A percentile compares a stretch with the other conserved stretches of the same genome.
Evolutionary conservation across 2,797 vertebrate genomes (phyloP).

Genomic region (Sebastes minor): DNA sequence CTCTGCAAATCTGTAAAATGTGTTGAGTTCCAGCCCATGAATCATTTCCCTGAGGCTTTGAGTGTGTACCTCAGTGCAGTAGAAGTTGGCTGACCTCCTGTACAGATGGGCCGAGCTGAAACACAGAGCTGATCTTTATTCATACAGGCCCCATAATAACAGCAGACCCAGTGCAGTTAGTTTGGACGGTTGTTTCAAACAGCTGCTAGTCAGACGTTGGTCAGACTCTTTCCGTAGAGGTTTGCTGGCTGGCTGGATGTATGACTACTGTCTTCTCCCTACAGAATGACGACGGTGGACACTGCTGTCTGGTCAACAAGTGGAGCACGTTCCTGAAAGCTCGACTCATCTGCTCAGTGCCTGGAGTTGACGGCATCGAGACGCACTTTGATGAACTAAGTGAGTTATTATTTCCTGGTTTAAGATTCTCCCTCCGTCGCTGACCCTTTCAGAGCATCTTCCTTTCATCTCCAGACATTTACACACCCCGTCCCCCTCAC

Average conservation of each 20-base stretch:
- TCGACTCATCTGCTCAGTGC: constrained; percentile 96
- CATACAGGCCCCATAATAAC: constrained; percentile 50
- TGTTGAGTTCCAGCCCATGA: constrained; percentile 44
- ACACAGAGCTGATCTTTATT: constrained; percentile 68
- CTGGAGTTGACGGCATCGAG: constrained; percentile 93
- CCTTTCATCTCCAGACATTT: constrained; percentile 11
- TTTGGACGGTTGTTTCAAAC: constrained; percentile 46
- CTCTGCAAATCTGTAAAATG: constrained; percentile 26
- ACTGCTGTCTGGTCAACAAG: constrained; percentile 98
- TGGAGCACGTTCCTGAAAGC: constrained; percentile 99
- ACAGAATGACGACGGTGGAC: constrained; percentile 97
- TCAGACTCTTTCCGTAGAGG: neutral
- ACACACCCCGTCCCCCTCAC: neutral
- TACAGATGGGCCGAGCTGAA: constrained; percentile 68
- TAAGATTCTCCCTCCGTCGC: neutral
- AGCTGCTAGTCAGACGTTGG: constrained; percentile 50
- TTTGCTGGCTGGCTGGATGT: neutral
- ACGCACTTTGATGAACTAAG: constrained; percentile 98
- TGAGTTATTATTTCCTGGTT: constrained; percentile 78
- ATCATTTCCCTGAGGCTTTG: constrained; percentile 47
- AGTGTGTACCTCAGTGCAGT: constrained; percentile 46
- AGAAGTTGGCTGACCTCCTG: constrained; percentile 68
- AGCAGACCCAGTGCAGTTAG: constrained; percentile 11
- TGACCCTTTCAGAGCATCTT: constrained; percentile 2
- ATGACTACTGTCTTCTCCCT: constrained; percentile 25